phyloP scores from a whole-genome alignment of 2,888 invertebrate genomes.

The Empis livida region DNA sequence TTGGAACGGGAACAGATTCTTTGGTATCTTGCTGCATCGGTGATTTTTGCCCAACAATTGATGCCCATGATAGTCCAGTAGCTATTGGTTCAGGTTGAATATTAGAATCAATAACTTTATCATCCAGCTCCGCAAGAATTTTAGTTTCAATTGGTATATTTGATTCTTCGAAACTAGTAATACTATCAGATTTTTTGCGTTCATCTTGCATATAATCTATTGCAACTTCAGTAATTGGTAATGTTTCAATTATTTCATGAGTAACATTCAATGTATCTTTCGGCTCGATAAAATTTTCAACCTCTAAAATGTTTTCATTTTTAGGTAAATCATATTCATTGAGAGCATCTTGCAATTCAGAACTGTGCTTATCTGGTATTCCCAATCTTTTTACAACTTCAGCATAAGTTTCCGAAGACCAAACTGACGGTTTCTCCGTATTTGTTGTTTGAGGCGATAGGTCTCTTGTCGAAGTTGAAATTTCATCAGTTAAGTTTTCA shows the following conservation, averaged over 20 bases:
- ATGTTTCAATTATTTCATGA: background rate
- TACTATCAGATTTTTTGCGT: background rate
- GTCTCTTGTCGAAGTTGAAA: background rate
- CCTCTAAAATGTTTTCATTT: background rate
- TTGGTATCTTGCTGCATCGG: background rate
- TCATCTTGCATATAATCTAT: too few relatives aligned
- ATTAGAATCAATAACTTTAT: background rate
- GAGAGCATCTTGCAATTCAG: background rate
- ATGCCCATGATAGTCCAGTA: slow-evolving; percentile 27
- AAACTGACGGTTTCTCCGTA: slow-evolving; percentile 17
- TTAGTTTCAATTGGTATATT: background rate
- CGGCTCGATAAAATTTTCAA: background rate
- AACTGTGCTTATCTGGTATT: slow-evolving; percentile 8
- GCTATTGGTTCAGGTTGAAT: too few relatives aligned
- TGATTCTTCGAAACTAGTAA: background rate
- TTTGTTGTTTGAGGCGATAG: background rate
- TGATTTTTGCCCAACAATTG: slow-evolving; percentile 27
- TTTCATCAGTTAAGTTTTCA: too few relatives aligned
- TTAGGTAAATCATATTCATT: background rate
- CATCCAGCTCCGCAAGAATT: background rate
- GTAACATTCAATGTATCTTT: too few relatives aligned
- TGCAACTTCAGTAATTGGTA: background rate
- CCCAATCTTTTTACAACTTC: slow-evolving; percentile 26
- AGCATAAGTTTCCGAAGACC: slow-evolving; percentile 31
- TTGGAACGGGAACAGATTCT: background rate